Percentiles rank a stretch among this genome's conserved stretches.
phyloP scores from a whole-genome alignment of 2,113 vertebrate species.

The Scopus umbretta region DNA sequence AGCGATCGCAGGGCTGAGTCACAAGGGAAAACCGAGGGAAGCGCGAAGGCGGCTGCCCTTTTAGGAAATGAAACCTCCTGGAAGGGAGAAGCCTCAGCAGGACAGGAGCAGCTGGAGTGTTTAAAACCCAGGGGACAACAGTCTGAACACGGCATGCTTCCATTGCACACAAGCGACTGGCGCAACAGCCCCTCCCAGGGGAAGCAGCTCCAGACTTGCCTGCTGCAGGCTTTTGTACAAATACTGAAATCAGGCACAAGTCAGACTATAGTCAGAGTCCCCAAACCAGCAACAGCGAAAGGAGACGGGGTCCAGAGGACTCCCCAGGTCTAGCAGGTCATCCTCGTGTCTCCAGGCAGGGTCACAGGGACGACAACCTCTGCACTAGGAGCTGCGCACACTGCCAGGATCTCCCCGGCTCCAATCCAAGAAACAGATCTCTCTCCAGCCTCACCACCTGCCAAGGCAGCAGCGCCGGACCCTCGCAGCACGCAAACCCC shows the following conservation, averaged over 20 bases:
- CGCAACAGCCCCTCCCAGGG: rapidly evolving
- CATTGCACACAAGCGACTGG: rapidly evolving
- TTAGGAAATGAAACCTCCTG: background rate
- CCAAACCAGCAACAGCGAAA: background rate
- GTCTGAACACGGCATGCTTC: background rate
- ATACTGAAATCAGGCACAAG: background rate
- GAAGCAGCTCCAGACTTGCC: background rate
- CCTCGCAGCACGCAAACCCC: background rate
- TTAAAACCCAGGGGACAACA: background rate
- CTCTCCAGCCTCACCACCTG: background rate
- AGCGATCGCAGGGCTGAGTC: background rate
- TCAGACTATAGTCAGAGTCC: background rate
- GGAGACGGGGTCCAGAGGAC: background rate
- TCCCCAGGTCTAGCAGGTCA: background rate
- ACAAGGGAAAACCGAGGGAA: background rate
- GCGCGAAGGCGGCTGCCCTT: background rate
- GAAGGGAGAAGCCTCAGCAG: background rate
- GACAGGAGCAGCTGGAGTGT: background rate
- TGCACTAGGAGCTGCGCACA: background rate
- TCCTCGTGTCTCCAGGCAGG: rapidly evolving
- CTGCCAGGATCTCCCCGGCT: background rate
- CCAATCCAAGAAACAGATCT: background rate
- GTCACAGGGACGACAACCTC: background rate
- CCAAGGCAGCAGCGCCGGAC: background rate
- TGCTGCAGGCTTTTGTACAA: background rate